Percentiles rank a stretch among this genome's conserved stretches.
These are phyloP conservation scores for Eurois occulta DNA, from an alignment of 2,888 invertebrate species.

Conservation along the genomic window DNA sequence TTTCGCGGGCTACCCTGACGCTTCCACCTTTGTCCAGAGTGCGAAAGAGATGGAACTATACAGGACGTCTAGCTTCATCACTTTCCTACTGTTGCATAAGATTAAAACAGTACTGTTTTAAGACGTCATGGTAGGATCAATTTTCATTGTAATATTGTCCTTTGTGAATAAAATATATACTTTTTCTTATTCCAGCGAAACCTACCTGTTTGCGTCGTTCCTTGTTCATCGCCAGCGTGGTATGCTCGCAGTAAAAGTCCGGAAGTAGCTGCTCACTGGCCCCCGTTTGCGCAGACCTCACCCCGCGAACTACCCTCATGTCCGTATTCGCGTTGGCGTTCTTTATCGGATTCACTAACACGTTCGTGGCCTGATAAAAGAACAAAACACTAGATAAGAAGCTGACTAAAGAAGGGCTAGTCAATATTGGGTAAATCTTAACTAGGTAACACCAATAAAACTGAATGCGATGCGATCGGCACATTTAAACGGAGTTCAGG, in stretches of 20 bases:
- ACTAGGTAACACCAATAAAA: not conserved
- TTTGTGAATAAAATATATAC: not conserved
- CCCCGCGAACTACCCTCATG: slow-evolving; percentile 91
- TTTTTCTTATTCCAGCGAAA: too few species aligned
- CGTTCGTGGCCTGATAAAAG: slow-evolving; percentile 92
- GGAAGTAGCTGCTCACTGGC: slow-evolving; percentile 96
- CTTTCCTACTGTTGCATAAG: not conserved
- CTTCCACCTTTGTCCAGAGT: not conserved
- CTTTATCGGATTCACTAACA: slow-evolving; percentile 92
- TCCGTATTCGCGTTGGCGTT: slow-evolving; percentile 93
- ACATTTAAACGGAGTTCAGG: not conserved
- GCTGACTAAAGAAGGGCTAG: too few species aligned
- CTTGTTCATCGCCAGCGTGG: slow-evolving; percentile 97
- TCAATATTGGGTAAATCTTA: not conserved
- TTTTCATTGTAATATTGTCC: too few species aligned
- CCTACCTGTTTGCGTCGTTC: slow-evolving; percentile 95
- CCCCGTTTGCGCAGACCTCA: slow-evolving; percentile 92
- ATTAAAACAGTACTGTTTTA: not conserved
- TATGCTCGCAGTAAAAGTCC: slow-evolving; percentile 98
- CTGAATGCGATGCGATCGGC: not conserved
- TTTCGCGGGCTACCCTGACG: too few species aligned
- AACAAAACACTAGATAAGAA: not conserved
- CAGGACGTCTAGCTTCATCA: not conserved
- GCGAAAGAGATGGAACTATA: not conserved
- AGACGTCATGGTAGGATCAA: not conserved